Evolutionary conservation across 1,140 invertebrate species (phyloP).

Genomic region (Drosophila fuyamai): DNA sequence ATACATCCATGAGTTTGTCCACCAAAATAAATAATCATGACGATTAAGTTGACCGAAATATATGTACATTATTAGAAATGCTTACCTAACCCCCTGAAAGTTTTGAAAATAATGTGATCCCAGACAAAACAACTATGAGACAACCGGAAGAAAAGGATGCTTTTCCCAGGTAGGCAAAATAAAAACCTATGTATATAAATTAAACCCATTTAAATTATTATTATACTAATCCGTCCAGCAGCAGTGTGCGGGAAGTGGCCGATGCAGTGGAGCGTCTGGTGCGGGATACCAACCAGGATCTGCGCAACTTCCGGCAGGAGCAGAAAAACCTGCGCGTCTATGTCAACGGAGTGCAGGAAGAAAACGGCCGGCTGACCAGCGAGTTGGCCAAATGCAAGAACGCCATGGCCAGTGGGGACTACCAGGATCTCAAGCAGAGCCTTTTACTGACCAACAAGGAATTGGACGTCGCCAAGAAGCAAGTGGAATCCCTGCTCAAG

Average conservation of each 20-base stretch:
- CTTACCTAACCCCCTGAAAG: too few relatives aligned
- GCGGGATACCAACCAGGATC: constrained; percentile 51
- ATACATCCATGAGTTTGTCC: too few relatives aligned
- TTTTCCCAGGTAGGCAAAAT: constrained; percentile 32
- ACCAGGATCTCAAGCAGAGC: constrained; percentile 34
- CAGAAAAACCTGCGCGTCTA: constrained; percentile 39
- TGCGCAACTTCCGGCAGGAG: constrained; percentile 42
- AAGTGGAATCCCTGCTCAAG: constrained; percentile 58
- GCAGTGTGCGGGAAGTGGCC: constrained; percentile 28
- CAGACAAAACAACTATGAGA: constrained; percentile 36
- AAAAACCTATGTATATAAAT: background rate
- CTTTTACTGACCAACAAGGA: constrained; percentile 52
- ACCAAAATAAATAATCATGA: too few relatives aligned
- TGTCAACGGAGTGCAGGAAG: constrained; percentile 43
- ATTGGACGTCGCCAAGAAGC: constrained; percentile 44
- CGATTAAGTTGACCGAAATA: too few relatives aligned
- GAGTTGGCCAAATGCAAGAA: constrained; percentile 37
- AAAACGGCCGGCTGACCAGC: constrained; percentile 45
- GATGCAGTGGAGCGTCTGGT: constrained; percentile 49
- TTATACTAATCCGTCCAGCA: constrained; percentile 1
- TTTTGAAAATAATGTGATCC: background rate
- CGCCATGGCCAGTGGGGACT: background rate
- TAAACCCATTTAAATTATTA: too few relatives aligned
- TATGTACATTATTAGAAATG: too few relatives aligned
- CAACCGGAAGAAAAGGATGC: constrained; percentile 38